phyloP scores from a whole-genome alignment of 2,113 vertebrate genomes.

The Megaleporinus macrocephalus region DNA sequence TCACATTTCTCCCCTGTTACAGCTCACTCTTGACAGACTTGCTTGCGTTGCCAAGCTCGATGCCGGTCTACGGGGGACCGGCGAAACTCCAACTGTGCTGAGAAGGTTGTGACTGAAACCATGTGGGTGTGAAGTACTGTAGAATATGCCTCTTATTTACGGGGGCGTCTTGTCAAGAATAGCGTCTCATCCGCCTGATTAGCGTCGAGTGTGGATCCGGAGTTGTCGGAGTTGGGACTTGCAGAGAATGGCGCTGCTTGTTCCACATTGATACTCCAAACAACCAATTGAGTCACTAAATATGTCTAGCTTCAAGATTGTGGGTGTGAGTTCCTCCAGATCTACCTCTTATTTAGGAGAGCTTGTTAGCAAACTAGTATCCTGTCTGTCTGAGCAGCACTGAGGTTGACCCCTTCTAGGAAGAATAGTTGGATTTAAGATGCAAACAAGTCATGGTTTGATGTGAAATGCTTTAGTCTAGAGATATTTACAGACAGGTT shows the following conservation, averaged over 20 bases:
- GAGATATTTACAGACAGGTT: too few species aligned
- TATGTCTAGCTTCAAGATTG: not conserved
- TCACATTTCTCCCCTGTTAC: slow-evolving; percentile 5
- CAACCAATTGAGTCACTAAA: not conserved
- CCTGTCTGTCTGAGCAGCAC: not conserved
- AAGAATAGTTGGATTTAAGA: too few species aligned
- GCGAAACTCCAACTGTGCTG: not conserved
- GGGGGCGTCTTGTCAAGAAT: not conserved
- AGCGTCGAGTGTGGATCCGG: not conserved
- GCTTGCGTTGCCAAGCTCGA: not conserved
- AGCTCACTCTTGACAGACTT: slow-evolving; percentile 14
- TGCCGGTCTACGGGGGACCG: slow-evolving; percentile 9
- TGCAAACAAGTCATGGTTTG: too few species aligned
- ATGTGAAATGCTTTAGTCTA: too few species aligned
- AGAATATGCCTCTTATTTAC: slow-evolving; percentile 13
- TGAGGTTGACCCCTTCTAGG: too few species aligned
- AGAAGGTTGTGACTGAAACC: slow-evolving; percentile 7
- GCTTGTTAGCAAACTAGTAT: too few species aligned
- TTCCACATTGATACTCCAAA: not conserved
- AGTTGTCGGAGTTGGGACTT: not conserved
- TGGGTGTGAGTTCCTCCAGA: not conserved
- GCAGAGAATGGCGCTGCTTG: not conserved
- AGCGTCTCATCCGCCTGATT: slow-evolving; percentile 2
- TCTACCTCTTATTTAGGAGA: not conserved
- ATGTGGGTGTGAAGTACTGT: slow-evolving; percentile 4